A percentile compares a stretch with the other conserved stretches of the same genome.
Conservation (phyloP, 2,797 vertebrate species). For the Pseudochirops cupreus region DNA sequence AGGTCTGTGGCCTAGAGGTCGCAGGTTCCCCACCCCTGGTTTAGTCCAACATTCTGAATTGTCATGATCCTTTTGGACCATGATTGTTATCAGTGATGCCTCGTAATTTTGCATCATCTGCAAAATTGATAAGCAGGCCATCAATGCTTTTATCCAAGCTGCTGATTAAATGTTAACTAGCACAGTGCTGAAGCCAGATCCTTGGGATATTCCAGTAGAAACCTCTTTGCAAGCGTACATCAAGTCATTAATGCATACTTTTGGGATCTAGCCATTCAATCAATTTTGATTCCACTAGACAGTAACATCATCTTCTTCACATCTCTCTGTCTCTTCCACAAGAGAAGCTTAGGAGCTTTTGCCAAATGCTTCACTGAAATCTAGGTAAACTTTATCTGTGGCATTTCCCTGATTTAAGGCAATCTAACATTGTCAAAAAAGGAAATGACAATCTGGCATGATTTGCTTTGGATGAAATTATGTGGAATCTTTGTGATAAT, state of each 20-base stretch:
- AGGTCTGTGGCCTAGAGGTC: too few species aligned
- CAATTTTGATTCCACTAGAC: not conserved
- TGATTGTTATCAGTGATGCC: not conserved
- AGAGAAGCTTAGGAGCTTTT: not conserved
- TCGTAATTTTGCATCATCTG: not conserved
- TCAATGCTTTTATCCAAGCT: not conserved
- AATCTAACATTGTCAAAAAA: not conserved
- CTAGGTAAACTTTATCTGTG: not conserved
- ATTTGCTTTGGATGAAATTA: not conserved
- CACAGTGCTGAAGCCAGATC: not conserved
- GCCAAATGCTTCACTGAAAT: not conserved
- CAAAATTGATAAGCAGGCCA: not conserved
- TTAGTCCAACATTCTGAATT: not conserved
- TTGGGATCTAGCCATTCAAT: not conserved
- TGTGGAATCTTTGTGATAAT: not conserved
- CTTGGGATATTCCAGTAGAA: not conserved
- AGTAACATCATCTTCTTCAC: not conserved
- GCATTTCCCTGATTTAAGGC: not conserved
- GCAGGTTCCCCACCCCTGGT: not conserved
- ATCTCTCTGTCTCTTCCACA: not conserved
- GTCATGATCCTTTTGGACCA: not conserved
- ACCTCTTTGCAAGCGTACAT: not conserved
- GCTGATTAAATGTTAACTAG: not conserved
- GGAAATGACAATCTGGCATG: not conserved
- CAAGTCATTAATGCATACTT: not conserved